Percentiles rank a stretch among this genome's conserved stretches.
Evolutionary conservation across 2,113 vertebrate species (phyloP).

Genomic region (Galemys pyrenaicus): DNA sequence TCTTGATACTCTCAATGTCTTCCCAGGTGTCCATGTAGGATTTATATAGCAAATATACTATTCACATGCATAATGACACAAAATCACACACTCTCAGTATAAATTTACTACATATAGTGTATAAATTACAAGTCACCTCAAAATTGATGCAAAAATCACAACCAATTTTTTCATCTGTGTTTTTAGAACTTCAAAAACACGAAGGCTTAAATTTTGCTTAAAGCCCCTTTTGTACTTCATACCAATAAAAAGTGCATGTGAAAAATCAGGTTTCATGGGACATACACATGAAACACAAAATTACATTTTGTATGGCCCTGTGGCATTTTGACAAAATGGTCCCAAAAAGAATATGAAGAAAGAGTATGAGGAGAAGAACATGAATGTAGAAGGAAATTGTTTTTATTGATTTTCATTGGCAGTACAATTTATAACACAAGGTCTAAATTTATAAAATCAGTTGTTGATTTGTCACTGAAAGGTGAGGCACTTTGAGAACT

Average conservation of each 20-base stretch:
- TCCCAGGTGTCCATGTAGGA: neutral
- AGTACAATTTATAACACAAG: slow-evolving; percentile 82
- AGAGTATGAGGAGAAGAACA: slow-evolving; percentile 80
- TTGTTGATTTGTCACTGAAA: slow-evolving; percentile 76
- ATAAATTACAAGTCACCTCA: neutral
- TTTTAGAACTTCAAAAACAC: slow-evolving; percentile 31
- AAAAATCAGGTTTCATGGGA: slow-evolving; percentile 52
- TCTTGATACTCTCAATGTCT: neutral
- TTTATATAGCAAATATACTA: neutral
- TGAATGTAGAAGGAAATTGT: slow-evolving; percentile 88
- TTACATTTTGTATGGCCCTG: slow-evolving; percentile 79
- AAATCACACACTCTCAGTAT: neutral
- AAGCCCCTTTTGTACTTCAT: slow-evolving; percentile 13
- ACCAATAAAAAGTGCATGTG: slow-evolving; percentile 64
- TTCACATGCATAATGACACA: neutral
- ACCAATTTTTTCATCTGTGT: slow-evolving; percentile 24
- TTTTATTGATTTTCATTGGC: slow-evolving; percentile 90
- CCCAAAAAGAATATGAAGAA: slow-evolving; percentile 82
- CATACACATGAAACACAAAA: slow-evolving; percentile 75
- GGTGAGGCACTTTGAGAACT: slow-evolving; percentile 17
- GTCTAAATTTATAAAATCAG: slow-evolving; percentile 84
- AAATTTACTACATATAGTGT: neutral
- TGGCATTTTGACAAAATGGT: slow-evolving; percentile 85
- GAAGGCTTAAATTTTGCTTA: neutral
- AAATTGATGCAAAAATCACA: slow-evolving; percentile 44